These are phyloP conservation scores for Paramisgurnus dabryanus DNA, from an alignment of 2,113 vertebrate species.

Conservation along the genomic window DNA sequence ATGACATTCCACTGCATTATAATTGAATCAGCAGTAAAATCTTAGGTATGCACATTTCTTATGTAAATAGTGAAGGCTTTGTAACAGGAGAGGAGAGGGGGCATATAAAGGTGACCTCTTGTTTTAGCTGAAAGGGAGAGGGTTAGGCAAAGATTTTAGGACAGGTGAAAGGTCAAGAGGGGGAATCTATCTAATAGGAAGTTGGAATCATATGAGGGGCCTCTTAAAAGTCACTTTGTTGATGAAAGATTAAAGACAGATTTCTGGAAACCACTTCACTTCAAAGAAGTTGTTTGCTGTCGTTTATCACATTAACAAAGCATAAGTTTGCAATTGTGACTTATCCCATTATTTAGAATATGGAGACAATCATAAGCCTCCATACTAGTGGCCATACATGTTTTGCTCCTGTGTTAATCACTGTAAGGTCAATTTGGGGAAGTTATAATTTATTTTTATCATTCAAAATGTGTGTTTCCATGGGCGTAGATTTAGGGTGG, in stretches of 20 bases:
- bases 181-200: conserved; percentile 33
- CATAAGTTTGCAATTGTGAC: neutral
- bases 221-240: conserved; percentile 20
- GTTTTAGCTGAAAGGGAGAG: conserved; percentile 26
- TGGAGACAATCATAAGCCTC: no score
- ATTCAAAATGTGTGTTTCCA: no score
- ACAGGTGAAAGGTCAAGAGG: conserved; percentile 45
- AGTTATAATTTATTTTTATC: no score
- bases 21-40: conserved; percentile 54
- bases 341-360: no score
- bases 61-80: conserved; percentile 58
- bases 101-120: conserved; percentile 44
- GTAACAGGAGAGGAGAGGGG: conserved; percentile 53
- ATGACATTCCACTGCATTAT: conserved; percentile 17
- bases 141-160: conserved; percentile 37
- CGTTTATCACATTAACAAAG: no score
- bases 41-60: conserved; percentile 44
- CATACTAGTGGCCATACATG: no score
- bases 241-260: conserved; percentile 42
- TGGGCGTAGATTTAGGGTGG: no score
- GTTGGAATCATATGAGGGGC: conserved; percentile 5
- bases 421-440: no score
- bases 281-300: neutral
- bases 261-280: conserved; percentile 12
- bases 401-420: no score